phyloP scores from a whole-genome alignment of 2,113 vertebrate genomes.

The Misgurnus anguillicaudatus region DNA sequence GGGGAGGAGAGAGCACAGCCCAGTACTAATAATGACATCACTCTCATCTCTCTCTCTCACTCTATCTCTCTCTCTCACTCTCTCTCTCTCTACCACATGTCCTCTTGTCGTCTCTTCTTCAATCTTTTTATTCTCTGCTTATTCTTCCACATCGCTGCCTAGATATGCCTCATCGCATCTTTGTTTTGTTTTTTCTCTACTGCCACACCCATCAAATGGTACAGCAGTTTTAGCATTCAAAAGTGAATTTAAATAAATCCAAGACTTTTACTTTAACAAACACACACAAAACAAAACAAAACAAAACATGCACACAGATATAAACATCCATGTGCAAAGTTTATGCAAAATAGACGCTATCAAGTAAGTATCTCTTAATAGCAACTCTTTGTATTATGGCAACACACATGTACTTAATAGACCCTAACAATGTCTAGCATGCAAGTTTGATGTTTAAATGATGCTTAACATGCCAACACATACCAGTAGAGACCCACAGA shows the following conservation, averaged over 20 bases:
- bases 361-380: no score
- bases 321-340: no score
- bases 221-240: background rate
- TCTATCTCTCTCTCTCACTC: background rate
- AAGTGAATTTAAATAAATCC: background rate
- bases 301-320: conserved; percentile 8
- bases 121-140: background rate
- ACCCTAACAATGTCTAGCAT: no score
- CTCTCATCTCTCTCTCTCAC: background rate
- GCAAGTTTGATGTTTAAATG: no score
- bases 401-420: no score
- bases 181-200: conserved; percentile 7
- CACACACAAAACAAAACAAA: no score
- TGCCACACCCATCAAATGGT: conserved; percentile 22
- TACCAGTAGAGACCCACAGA: no score
- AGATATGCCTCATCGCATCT: background rate
- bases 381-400: no score
- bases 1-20: conserved; percentile 64
- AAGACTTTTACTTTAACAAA: background rate
- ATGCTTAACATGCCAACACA: no score
- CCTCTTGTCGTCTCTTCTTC: background rate
- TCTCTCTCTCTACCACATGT: background rate
- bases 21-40: conserved; percentile 76
- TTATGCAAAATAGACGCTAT: no score
- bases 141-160: background rate